Evolutionary conservation across 2,888 invertebrate species (phyloP).

Genomic region (Empis livida): DNA sequence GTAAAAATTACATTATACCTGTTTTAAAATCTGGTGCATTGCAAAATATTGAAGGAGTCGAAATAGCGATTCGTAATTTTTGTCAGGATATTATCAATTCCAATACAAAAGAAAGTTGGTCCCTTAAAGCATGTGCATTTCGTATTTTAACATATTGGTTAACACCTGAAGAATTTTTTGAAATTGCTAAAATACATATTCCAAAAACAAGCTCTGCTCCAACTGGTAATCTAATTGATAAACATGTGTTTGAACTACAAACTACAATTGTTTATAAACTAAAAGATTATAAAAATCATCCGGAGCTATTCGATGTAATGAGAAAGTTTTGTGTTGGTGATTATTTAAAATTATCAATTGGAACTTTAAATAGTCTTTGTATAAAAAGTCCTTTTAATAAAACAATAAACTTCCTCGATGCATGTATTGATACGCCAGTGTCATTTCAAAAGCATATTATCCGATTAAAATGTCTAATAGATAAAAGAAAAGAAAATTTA

Average conservation of each 20-base stretch:
- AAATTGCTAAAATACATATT: background rate
- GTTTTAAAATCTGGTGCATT: background rate
- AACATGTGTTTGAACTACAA: background rate
- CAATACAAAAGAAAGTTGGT: background rate
- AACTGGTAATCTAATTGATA: background rate
- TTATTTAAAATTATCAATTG: background rate
- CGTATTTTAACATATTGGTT: background rate
- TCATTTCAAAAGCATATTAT: constrained; percentile 1
- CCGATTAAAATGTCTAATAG: background rate
- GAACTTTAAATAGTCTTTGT: background rate
- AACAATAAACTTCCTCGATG: background rate
- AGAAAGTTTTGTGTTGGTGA: background rate
- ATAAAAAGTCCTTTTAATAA: background rate
- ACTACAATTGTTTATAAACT: background rate
- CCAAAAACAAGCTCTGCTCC: background rate
- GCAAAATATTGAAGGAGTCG: background rate
- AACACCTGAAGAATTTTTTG: background rate
- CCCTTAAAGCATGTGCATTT: background rate
- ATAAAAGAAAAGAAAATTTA: no score
- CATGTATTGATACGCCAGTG: background rate
- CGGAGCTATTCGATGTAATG: background rate
- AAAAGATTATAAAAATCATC: background rate
- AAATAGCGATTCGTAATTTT: background rate
- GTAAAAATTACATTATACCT: background rate
- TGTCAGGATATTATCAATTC: background rate